Base-by-base conservation (phyloP, 1,140 invertebrate species). In the Phymastichus coffea region DNA sequence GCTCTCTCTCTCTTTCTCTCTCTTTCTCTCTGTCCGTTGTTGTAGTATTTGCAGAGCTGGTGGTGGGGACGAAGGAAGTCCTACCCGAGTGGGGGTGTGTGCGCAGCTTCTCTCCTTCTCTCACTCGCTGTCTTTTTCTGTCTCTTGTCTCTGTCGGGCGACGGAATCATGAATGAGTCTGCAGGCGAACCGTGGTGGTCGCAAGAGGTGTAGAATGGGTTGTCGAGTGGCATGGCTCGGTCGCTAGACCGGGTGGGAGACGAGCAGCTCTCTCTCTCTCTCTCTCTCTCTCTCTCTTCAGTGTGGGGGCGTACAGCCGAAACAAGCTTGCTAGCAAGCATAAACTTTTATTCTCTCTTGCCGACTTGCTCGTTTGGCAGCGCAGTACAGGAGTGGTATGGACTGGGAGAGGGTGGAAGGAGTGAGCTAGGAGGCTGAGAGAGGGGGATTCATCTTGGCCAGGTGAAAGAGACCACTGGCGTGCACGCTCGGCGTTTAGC, bases 151-250 rank as follows among this genome's bases (percentile, higher is more conserved):
- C 12, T 30, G 48, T 66, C 67, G 65, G 67, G 59, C n/a, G n/a
- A n/a, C n/a, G 70, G 71, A 76, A 70, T 78, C 75, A 78, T 78
- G 76, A 78, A 78, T 78, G 75, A 77, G 73, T 72, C 67, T 30
- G 64, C 43, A 28, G 49, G 9, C 6, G 37, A 35, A n/a, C n/a
- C n/a, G n/a, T n/a, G n/a, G n/a, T n/a, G 10, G 44, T 23, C 20
- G 23, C 35, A 25, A 41, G 53, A 30, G 41, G 30, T 46, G 51
- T 46, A 52, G 48, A 46, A 52, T 49, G 63, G 48, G 33, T 40
- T 28, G 47, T 15, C 25, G n/a, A n/a, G n/a, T n/a, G n/a, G n/a
- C n/a, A n/a, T n/a, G n/a, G 37, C 49, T 47, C 19, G 53, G 23
- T 37, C 26, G 48, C 56, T 57, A 65, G 61, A 49, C 62, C 57